Percentiles rank a stretch among this genome's conserved stretches.
Conservation (phyloP, 1,140 invertebrate species). For the Drosophila subobscura region DNA sequence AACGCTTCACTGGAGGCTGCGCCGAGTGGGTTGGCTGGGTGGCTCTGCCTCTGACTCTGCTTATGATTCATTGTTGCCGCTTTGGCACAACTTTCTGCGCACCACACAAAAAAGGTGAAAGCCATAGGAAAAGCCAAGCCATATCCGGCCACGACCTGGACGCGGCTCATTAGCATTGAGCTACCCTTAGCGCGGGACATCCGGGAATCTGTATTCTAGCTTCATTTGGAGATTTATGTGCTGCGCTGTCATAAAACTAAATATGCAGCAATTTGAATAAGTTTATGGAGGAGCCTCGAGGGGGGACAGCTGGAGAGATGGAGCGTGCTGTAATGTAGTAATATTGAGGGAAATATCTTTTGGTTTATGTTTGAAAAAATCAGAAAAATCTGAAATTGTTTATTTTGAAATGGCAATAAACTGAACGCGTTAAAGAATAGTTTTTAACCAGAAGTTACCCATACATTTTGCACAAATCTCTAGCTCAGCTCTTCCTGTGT, state of each 20-base stretch:
- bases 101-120: conserved; percentile 44
- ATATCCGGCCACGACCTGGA: conserved; percentile 7
- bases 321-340: not conserved
- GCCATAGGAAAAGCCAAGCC: conserved; percentile 4
- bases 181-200: conserved; percentile 25
- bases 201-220: not conserved
- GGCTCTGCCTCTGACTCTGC: conserved; percentile 12
- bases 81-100: conserved; percentile 33
- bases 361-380: no score
- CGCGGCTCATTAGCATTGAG: conserved; percentile 70
- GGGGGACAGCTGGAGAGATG: no score
- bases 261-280: conserved; percentile 70
- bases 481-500: no score
- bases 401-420: no score
- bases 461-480: no score
- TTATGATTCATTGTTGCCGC: conserved; percentile 65
- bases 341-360: no score
- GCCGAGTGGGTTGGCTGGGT: not conserved
- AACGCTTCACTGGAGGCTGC: conserved; percentile 44
- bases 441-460: no score
- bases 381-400: no score
- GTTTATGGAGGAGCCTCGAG: conserved; percentile 13
- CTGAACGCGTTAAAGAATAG: no score
- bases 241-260: conserved; percentile 69
- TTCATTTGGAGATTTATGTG: conserved; percentile 66